Evolutionary conservation across 2,797 vertebrate genomes (phyloP).

Genomic region (Thalassophryne amazonica): DNA sequence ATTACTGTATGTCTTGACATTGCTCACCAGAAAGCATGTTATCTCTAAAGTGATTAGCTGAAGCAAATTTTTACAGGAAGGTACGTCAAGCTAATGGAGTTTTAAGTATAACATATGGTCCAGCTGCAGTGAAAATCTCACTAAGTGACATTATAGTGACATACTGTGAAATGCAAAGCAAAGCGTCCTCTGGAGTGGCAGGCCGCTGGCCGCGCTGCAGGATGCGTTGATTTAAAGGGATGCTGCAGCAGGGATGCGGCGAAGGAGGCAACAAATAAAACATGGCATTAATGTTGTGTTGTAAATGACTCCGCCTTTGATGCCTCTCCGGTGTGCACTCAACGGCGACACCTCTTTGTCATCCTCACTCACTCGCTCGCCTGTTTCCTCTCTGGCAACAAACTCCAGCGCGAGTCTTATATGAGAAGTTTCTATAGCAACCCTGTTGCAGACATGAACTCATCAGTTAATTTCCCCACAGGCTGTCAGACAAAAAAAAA

Average conservation of each 20-base stretch:
- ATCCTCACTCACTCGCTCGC: conserved; percentile 9
- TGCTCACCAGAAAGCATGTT: conserved; percentile 19
- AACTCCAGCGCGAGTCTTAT: conserved; percentile 60
- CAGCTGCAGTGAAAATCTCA: conserved; percentile 28
- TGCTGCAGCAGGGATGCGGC: conserved; percentile 1
- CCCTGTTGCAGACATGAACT: conserved; percentile 59
- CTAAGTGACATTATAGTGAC: conserved; percentile 7
- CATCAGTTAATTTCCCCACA: conserved; percentile 72
- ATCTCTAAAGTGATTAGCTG: conserved; percentile 36
- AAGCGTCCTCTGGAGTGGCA: conserved; percentile 5
- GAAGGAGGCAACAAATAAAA: conserved; percentile 39
- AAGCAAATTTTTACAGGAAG: conserved; percentile 13
- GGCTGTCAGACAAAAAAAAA: conserved; percentile 57
- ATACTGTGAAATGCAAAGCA: conserved; percentile 5
- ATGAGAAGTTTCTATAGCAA: conserved; percentile 76
- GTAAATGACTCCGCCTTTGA: conserved; percentile 55
- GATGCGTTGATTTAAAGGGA: conserved; percentile 6
- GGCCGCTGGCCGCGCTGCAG: not conserved
- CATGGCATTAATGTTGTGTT: conserved; percentile 42
- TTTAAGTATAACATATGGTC: conserved; percentile 32
- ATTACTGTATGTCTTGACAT: not conserved
- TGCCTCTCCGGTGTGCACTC: conserved; percentile 50
- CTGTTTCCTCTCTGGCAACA: conserved; percentile 47
- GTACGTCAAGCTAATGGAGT: conserved; percentile 21
- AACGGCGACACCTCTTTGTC: conserved; percentile 37